Conservation (phyloP, 2,797 vertebrate species). For the Syngnathus acus region DNA sequence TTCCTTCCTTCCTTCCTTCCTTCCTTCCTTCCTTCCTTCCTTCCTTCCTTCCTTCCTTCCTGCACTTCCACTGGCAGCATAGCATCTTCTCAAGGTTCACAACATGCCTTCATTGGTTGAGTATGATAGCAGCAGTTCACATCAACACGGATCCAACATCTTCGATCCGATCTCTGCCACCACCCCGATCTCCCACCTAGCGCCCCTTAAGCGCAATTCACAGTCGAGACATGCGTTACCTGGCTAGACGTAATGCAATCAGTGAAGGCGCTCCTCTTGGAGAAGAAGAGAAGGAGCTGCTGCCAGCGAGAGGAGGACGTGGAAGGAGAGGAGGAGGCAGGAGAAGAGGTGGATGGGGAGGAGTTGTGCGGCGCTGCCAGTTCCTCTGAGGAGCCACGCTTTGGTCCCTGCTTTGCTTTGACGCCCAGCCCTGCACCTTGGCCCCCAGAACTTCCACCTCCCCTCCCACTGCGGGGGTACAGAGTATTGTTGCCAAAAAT, state of each 20-base stretch:
- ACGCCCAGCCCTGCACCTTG: constrained; percentile 72
- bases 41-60: too few relatives aligned
- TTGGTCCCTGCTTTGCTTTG: constrained; percentile 86
- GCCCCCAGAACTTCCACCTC: constrained; percentile 53
- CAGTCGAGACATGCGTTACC: constrained; percentile 70
- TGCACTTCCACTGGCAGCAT: constrained; percentile 10
- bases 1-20: too few relatives aligned
- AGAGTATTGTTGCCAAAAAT: constrained; percentile 97
- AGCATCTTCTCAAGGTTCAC: neutral
- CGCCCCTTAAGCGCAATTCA: too few relatives aligned
- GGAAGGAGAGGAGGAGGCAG: constrained; percentile 75
- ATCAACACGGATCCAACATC: neutral
- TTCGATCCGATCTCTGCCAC: too few relatives aligned
- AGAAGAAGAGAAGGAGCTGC: constrained; percentile 91
- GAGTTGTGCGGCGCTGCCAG: constrained; percentile 64
- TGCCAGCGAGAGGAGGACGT: constrained; percentile 84
- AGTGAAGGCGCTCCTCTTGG: constrained; percentile 87
- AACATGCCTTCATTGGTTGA: neutral
- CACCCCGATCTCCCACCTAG: constrained; percentile 25
- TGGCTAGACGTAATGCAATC: constrained; percentile 92
- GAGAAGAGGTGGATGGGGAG: constrained; percentile 66
- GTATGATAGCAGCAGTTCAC: neutral
- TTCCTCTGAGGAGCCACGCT: constrained; percentile 85
- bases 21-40: too few relatives aligned
- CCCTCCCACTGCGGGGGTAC: constrained; percentile 83